A percentile compares a stretch with the other conserved stretches of the same genome.
phyloP scores from a whole-genome alignment of 2,888 invertebrate genomes.

The Mongoloraphidia duomilia region DNA sequence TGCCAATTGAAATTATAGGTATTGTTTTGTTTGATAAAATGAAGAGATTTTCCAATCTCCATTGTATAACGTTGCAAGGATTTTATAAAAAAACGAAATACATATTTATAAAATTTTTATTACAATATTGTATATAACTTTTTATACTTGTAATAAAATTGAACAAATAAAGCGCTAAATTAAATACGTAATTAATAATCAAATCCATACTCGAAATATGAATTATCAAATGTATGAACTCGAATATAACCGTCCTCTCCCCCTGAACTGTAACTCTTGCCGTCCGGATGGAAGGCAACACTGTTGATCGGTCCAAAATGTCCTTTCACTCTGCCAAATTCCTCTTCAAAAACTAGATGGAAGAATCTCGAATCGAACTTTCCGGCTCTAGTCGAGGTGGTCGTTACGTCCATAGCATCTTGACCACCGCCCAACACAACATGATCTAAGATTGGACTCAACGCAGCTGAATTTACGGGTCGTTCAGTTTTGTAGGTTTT shows the following conservation, averaged over 20 bases:
- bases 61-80: too few species aligned
- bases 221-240: slow-evolving; percentile 89
- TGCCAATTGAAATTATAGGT: too few species aligned
- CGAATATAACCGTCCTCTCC: slow-evolving; percentile 98
- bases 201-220: slow-evolving; percentile 91
- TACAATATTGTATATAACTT: too few species aligned
- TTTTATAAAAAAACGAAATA: too few species aligned
- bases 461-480: slow-evolving; percentile 94
- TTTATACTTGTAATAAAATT: too few species aligned
- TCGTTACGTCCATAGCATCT: slow-evolving; percentile 98
- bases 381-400: slow-evolving; percentile 82
- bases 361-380: slow-evolving; percentile 95
- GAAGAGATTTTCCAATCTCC: too few species aligned
- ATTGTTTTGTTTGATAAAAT: too few species aligned
- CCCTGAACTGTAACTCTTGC: slow-evolving; percentile 89
- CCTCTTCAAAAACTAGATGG: slow-evolving; percentile 92
- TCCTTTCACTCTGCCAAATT: slow-evolving; percentile 94
- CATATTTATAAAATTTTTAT: not conserved
- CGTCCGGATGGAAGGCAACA: slow-evolving; percentile 95
- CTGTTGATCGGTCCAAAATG: slow-evolving; percentile 99
- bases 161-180: slow-evolving; percentile 9
- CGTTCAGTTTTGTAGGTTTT: slow-evolving; percentile 97
- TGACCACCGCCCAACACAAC: slow-evolving; percentile 98
- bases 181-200: slow-evolving; percentile 44
- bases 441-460: slow-evolving; percentile 91